These are phyloP conservation scores for Ivindomyrus marchei DNA, from an alignment of 2,113 vertebrate species.

Conservation along the genomic window DNA sequence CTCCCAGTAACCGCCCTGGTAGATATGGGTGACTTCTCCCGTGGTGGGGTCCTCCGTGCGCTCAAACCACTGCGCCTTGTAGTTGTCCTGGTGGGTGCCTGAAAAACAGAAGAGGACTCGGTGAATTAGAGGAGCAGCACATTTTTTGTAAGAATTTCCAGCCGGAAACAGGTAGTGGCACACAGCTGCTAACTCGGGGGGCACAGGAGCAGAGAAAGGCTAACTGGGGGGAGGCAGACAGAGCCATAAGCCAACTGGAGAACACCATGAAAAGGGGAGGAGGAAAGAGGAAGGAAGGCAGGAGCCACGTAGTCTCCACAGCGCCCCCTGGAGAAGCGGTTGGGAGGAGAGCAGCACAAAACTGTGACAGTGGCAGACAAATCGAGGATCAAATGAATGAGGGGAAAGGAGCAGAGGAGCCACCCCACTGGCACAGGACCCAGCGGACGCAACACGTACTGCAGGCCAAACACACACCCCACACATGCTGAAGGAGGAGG, in stretches of 20 bases:
- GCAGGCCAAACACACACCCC: neutral
- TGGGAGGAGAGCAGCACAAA: slow-evolving; percentile 14
- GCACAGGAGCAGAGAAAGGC: neutral
- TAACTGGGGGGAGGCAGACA: slow-evolving; percentile 1
- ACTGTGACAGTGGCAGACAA: neutral
- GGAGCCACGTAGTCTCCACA: neutral
- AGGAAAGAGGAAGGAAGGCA: neutral
- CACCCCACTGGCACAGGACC: neutral
- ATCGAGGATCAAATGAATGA: neutral
- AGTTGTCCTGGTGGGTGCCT: slow-evolving; percentile 73
- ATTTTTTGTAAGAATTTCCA: neutral
- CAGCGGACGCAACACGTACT: neutral
- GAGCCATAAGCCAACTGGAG: slow-evolving; percentile 45
- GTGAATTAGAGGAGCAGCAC: neutral
- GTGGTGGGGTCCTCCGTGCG: slow-evolving; percentile 70
- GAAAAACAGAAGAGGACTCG: neutral
- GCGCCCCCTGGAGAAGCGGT: slow-evolving; percentile 15
- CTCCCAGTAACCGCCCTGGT: slow-evolving; percentile 92
- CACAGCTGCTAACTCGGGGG: neutral
- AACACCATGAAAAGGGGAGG: slow-evolving; percentile 18
- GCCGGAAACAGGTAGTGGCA: neutral
- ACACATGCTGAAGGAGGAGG: neutral
- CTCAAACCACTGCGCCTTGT: slow-evolving; percentile 88
- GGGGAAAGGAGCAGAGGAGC: neutral
- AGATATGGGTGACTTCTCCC: slow-evolving; percentile 79